These are phyloP conservation scores for Aulostomus chinensis DNA, from an alignment of 2,797 vertebrate genomes.

Conservation along the genomic window DNA sequence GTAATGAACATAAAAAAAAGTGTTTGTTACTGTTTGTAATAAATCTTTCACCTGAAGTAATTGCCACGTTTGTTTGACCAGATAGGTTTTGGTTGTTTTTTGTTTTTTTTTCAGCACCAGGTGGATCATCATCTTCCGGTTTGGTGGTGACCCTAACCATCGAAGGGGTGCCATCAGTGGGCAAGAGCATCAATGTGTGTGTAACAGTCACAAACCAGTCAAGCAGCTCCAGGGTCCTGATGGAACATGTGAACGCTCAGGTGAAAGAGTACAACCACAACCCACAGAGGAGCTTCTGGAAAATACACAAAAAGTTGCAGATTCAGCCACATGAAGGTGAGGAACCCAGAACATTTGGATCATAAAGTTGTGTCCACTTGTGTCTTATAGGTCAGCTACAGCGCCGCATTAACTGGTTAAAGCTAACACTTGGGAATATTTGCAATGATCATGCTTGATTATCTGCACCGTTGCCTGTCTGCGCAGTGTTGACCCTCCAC, in stretches of 20 bases:
- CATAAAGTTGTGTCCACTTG: too few relatives aligned
- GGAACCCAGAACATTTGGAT: neutral
- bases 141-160: conserved; percentile 74
- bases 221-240: conserved; percentile 64
- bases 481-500: conserved; percentile 39
- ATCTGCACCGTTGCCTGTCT: neutral
- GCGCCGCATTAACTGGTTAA: neutral
- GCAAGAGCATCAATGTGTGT: conserved; percentile 74
- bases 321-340: conserved; percentile 79
- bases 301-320: conserved; percentile 47
- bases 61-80: too few relatives aligned
- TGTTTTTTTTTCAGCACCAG: neutral
- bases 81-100: too few relatives aligned
- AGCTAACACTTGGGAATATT: neutral
- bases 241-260: conserved; percentile 78
- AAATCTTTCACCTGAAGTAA: too few relatives aligned
- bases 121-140: neutral
- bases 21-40: too few relatives aligned
- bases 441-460: too few relatives aligned
- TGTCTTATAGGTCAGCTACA: neutral
- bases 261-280: conserved; percentile 70
- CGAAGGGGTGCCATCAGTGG: conserved; percentile 68
- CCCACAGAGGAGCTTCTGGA: conserved; percentile 74
- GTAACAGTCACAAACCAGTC: conserved; percentile 77
- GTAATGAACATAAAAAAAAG: too few relatives aligned